Base-by-base conservation (phyloP, 2,888 invertebrate genomes). In the Euzetes globulus region DNA sequence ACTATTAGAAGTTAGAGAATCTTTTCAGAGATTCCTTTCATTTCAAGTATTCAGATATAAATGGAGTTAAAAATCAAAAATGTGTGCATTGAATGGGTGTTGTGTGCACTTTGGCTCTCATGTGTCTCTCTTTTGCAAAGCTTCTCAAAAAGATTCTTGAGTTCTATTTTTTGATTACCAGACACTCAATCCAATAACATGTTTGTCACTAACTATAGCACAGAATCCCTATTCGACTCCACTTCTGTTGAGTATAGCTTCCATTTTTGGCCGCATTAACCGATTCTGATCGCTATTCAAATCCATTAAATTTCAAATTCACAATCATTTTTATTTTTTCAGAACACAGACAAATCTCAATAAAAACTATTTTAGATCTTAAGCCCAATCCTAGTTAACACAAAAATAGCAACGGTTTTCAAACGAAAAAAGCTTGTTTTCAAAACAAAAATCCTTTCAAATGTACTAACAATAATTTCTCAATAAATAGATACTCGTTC, bases 401-500 rank as follows among this genome's bases (percentile, higher is more conserved):
- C n/a, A n/a, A n/a, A n/a, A n/a, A n/a, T n/a, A n/a, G n/a, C n/a
- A n/a, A n/a, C n/a, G n/a, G n/a, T n/a, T n/a, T n/a, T n/a, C n/a
- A n/a, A n/a, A n/a, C n/a, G n/a, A n/a, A n/a, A n/a, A n/a, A n/a
- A n/a, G n/a, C n/a, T n/a, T n/a, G n/a, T n/a, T 47, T 33, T 33
- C 33, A 33, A 9, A 9, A 33, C 4, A 33, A 33, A 9, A 33
- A 33, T 33, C 5, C 33, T 6, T 9, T 33, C 33, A 4, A 33
- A 33, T n/a, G 29, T 15, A 5, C n/a, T 15, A 68, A 41, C n/a
- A 68, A 68, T 27, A 11, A 22, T 6, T 72, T 71, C 9, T 33
- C 33, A 33, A 4, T 33, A 9, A 33, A 17, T 77, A 81, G 81
- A 81, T 78, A 80, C 80, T 13, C 78, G 79, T 70, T 77, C 78